Conservation (phyloP, 2,113 vertebrate species). For the Phyllopteryx taeniolatus region DNA sequence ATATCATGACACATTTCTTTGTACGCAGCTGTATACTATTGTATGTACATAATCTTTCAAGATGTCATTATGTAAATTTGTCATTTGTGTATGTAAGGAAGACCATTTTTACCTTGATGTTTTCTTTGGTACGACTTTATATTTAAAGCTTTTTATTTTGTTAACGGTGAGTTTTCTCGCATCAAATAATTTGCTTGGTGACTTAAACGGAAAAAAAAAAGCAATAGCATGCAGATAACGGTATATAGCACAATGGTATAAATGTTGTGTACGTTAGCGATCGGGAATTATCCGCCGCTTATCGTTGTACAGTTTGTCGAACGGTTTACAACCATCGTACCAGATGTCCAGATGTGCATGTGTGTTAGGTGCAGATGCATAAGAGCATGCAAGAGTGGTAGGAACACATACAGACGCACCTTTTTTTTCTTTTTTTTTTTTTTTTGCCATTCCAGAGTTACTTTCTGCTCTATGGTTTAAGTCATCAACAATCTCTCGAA, state of each 20-base stretch:
- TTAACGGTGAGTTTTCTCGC: slow-evolving; percentile 73
- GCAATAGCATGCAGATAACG: slow-evolving; percentile 96
- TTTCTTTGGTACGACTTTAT: slow-evolving; percentile 66
- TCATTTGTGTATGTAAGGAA: slow-evolving; percentile 68
- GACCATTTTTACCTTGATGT: slow-evolving; percentile 49
- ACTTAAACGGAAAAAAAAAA: slow-evolving; percentile 72
- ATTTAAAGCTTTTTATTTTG: slow-evolving; percentile 61
- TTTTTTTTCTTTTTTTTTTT: not conserved
- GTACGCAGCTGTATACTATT: slow-evolving; percentile 75
- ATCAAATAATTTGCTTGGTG: slow-evolving; percentile 73
- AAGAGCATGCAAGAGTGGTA: slow-evolving; percentile 56
- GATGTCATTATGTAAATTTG: slow-evolving; percentile 70
- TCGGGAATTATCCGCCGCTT: slow-evolving; percentile 74
- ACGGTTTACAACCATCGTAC: slow-evolving; percentile 65
- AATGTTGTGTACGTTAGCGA: slow-evolving; percentile 69
- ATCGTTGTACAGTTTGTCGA: slow-evolving; percentile 59
- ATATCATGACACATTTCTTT: slow-evolving; percentile 70
- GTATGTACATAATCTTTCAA: slow-evolving; percentile 71
- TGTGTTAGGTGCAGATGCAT: slow-evolving; percentile 45
- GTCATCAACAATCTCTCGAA: slow-evolving; percentile 48
- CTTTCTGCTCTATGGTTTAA: slow-evolving; percentile 42
- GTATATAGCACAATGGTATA: slow-evolving; percentile 89
- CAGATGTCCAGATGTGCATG: slow-evolving; percentile 50
- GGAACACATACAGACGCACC: slow-evolving; percentile 34
- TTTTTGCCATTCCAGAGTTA: slow-evolving; percentile 33